Percentiles rank a stretch among this genome's conserved stretches.
Evolutionary conservation across 2,113 vertebrate species (phyloP).

Genomic region (Marcusenius ussheri): DNA sequence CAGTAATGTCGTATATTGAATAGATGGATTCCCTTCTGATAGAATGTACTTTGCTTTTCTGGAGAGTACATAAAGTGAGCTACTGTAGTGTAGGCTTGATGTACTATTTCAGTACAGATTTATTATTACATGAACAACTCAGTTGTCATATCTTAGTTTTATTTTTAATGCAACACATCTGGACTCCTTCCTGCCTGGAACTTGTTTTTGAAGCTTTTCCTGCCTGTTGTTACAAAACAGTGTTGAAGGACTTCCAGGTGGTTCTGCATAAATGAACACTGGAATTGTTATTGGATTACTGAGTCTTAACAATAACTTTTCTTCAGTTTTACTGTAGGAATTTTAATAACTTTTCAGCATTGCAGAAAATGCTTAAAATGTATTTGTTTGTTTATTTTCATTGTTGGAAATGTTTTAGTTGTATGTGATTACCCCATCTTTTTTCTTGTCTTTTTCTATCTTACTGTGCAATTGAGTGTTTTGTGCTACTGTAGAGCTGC

Average conservation of each 20-base stretch:
- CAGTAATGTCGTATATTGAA: slow-evolving; percentile 10
- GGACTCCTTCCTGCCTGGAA: slow-evolving; percentile 23
- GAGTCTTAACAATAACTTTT: neutral
- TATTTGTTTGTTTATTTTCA: neutral
- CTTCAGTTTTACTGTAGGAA: neutral
- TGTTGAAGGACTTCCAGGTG: neutral
- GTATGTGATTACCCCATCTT: neutral
- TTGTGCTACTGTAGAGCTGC: neutral
- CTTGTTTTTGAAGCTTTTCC: neutral
- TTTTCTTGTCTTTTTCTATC: neutral
- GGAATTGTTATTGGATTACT: neutral
- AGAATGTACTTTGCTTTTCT: neutral
- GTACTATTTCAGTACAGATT: slow-evolving; percentile 30
- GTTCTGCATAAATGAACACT: neutral
- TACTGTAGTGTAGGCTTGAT: slow-evolving; percentile 25
- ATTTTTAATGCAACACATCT: slow-evolving; percentile 45
- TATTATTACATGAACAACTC: slow-evolving; percentile 41
- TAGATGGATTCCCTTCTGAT: neutral
- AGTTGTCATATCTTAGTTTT: slow-evolving; percentile 45
- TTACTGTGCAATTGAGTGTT: neutral
- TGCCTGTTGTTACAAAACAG: neutral
- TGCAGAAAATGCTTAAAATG: neutral
- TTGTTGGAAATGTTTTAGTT: neutral
- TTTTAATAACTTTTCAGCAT: neutral
- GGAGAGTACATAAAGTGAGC: neutral